Conservation (phyloP, 2,113 vertebrate genomes). For the Dromaius novaehollandiae region DNA sequence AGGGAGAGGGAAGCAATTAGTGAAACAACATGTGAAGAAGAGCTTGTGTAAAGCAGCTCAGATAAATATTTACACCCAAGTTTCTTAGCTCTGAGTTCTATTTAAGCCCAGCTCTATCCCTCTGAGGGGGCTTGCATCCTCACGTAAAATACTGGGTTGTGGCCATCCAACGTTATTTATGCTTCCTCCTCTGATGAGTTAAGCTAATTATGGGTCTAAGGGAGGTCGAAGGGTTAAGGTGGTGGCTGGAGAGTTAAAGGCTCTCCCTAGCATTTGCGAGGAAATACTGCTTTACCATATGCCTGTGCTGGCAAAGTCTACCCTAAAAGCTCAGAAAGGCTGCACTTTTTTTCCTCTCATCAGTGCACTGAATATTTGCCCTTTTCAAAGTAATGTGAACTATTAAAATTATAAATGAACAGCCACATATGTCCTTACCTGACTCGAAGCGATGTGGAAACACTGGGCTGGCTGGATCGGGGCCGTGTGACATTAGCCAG, state of each 20-base stretch:
- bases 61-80: slow-evolving; percentile 36
- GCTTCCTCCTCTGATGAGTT: not conserved
- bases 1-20: not conserved
- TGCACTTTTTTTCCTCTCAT: not conserved
- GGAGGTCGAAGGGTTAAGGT: not conserved
- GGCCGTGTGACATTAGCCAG: not conserved
- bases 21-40: not conserved
- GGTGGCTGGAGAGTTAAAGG: not conserved
- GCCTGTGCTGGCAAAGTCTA: not conserved
- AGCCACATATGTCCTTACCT: not conserved
- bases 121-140: not conserved
- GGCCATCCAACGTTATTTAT: not conserved
- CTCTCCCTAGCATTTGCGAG: not conserved
- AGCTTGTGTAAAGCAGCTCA: not conserved
- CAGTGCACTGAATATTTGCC: not conserved
- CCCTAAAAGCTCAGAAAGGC: not conserved
- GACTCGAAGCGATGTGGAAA: not conserved
- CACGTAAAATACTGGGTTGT: not conserved
- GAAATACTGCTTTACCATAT: not conserved
- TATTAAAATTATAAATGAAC: not conserved
- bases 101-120: not conserved
- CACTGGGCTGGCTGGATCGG: not conserved
- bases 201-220: not conserved
- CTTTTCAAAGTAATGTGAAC: not conserved
- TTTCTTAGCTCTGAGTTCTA: slow-evolving; percentile 3